Evolutionary conservation across 2,888 invertebrate species (phyloP).

Genomic region (Rhagophthalmus giganteus): DNA sequence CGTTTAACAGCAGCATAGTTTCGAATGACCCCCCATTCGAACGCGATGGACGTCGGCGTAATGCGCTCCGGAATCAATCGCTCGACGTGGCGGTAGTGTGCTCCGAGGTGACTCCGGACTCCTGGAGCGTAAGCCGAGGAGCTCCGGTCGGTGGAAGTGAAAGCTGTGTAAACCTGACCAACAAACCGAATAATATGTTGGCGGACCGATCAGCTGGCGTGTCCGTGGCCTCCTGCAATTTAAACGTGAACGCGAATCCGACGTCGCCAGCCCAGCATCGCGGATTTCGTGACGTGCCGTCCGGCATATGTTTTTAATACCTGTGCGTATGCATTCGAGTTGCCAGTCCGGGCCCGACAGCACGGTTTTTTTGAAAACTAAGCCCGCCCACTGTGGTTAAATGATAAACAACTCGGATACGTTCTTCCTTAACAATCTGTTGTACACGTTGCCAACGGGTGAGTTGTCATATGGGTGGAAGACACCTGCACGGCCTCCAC

Average conservation of each 20-base stretch:
- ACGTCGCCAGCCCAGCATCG: conserved; percentile 36
- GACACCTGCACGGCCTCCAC: conserved; percentile 31
- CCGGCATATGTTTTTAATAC: conserved; percentile 34
- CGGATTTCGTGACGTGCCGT: conserved; percentile 33
- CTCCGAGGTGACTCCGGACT: conserved; percentile 25
- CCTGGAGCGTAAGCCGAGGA: conserved; percentile 32
- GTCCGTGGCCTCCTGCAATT: conserved; percentile 26
- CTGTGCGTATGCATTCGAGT: conserved; percentile 27
- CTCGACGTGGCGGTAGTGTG: conserved; percentile 31
- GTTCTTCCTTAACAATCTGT: conserved; percentile 50
- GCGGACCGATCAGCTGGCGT: conserved; percentile 31
- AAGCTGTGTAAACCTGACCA: conserved; percentile 13
- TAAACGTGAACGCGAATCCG: conserved; percentile 33
- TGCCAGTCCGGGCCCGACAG: conserved; percentile 22
- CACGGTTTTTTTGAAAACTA: conserved; percentile 23
- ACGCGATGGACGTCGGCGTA: conserved; percentile 27
- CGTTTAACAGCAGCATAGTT: conserved; percentile 6
- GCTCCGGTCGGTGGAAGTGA: conserved; percentile 28
- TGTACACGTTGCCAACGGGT: conserved; percentile 51
- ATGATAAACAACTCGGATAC: conserved; percentile 51
- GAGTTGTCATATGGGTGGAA: conserved; percentile 41
- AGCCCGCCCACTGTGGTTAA: conserved; percentile 36
- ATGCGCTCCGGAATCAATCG: conserved; percentile 26
- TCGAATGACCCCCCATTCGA: conserved; percentile 13
- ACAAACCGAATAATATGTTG: conserved; percentile 28